Percentiles rank a stretch among this genome's conserved stretches.
Evolutionary conservation across 2,888 invertebrate genomes (phyloP).

Genomic region (Drosophila setosimentum): DNA sequence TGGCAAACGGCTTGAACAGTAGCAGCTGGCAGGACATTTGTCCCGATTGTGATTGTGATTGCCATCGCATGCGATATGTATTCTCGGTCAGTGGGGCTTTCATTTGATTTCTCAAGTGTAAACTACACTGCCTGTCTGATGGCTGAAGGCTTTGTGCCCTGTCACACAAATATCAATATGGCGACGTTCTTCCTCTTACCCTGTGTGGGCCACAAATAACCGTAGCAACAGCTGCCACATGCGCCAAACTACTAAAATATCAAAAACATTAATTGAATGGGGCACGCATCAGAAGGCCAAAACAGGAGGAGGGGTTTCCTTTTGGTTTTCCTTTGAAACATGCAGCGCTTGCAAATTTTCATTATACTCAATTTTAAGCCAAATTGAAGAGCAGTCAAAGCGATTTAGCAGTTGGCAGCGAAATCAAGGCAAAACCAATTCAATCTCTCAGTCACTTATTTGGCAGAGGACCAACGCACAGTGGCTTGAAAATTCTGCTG

Average conservation of each 20-base stretch:
- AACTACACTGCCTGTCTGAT: conserved; percentile 43
- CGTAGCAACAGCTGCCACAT: conserved; percentile 61
- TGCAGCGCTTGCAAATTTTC: conserved; percentile 36
- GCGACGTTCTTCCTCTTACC: conserved; percentile 21
- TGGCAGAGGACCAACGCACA: conserved; percentile 9
- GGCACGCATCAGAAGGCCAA: conserved; percentile 22
- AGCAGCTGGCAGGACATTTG: conserved; percentile 75
- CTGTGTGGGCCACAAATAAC: conserved; percentile 38
- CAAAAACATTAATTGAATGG: conserved; percentile 57
- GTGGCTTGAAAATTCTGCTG: conserved; percentile 22
- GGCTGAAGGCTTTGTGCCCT: conserved; percentile 45
- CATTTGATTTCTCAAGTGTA: conserved; percentile 79
- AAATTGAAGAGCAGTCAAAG: conserved; percentile 43
- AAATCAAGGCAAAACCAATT: conserved; percentile 27
- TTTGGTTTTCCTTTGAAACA: not conserved
- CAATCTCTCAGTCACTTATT: not conserved
- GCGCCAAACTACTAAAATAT: conserved; percentile 50
- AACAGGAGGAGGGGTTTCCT: not conserved
- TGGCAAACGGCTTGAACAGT: conserved; percentile 6
- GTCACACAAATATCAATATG: conserved; percentile 77
- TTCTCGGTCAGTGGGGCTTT: conserved; percentile 54
- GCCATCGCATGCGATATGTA: conserved; percentile 35
- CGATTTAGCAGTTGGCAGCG: conserved; percentile 29
- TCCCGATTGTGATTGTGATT: conserved; percentile 49
- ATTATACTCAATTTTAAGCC: conserved; percentile 50